phyloP scores from a whole-genome alignment of 2,797 vertebrate species.

The Macroramphosus scolopax region DNA sequence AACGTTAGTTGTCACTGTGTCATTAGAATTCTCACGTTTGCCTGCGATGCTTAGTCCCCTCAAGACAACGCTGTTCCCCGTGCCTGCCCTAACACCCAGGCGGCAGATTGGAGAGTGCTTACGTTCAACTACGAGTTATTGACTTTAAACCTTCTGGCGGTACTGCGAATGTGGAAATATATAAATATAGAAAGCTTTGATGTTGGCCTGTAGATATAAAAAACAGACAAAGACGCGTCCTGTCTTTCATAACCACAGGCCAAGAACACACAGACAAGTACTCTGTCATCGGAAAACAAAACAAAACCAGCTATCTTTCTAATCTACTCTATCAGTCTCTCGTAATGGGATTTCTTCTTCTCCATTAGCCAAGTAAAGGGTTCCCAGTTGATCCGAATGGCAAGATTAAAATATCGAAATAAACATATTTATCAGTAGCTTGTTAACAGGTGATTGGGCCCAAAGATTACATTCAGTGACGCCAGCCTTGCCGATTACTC shows the following conservation, averaged over 20 bases:
- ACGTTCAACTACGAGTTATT: slow-evolving; percentile 8
- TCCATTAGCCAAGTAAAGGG: slow-evolving; percentile 79
- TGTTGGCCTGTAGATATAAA: slow-evolving; percentile 71
- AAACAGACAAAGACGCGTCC: slow-evolving; percentile 48
- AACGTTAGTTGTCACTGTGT: slow-evolving; percentile 58
- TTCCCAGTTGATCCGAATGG: slow-evolving; percentile 79
- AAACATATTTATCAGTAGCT: slow-evolving; percentile 31
- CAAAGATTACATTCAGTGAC: slow-evolving; percentile 50
- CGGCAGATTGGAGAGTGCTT: slow-evolving; percentile 57
- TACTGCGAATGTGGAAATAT: slow-evolving; percentile 2
- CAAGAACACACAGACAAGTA: slow-evolving; percentile 49
- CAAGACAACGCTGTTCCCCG: slow-evolving; percentile 78
- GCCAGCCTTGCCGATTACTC: slow-evolving; percentile 99
- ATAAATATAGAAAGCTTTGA: slow-evolving; percentile 10
- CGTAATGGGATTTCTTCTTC: slow-evolving; percentile 18
- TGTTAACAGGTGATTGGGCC: slow-evolving; percentile 22
- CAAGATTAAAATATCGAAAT: too few species aligned
- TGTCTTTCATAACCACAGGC: slow-evolving; percentile 66
- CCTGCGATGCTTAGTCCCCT: slow-evolving; percentile 79
- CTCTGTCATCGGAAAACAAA: slow-evolving; percentile 19
- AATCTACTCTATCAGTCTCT: too few species aligned
- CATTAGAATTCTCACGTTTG: slow-evolving; percentile 82
- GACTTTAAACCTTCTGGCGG: neutral
- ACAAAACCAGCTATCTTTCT: too few species aligned
- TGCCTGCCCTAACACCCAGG: slow-evolving; percentile 61